Percentiles rank a stretch among this genome's conserved stretches.
Conservation (phyloP, 2,888 invertebrate species). For the Anthrax anthrax region DNA sequence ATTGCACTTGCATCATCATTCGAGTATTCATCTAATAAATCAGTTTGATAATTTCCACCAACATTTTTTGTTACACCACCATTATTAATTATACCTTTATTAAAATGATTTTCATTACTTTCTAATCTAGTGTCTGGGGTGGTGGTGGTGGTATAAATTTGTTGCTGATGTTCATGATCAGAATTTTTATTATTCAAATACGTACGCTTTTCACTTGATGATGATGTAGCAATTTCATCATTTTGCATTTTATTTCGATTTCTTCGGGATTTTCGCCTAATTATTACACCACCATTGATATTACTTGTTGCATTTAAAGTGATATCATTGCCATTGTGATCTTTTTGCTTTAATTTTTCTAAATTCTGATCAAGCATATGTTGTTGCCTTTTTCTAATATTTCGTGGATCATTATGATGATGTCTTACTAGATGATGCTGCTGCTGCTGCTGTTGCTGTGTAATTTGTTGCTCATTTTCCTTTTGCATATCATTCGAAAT, state of each 20-base stretch:
- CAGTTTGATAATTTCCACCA: background rate
- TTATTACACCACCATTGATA: background rate
- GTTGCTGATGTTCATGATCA: slow-evolving; percentile 9
- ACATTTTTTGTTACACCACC: background rate
- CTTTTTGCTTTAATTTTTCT: background rate
- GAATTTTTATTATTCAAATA: slow-evolving; percentile 12
- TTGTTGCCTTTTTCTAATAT: slow-evolving; percentile 25
- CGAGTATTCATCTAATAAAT: slow-evolving; percentile 15
- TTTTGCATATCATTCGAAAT: background rate
- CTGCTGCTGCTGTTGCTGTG: slow-evolving; percentile 16
- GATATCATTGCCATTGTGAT: background rate
- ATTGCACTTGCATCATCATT: slow-evolving; percentile 18
- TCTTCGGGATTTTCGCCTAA: slow-evolving; percentile 1
- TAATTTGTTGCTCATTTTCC: background rate
- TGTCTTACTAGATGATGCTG: slow-evolving; percentile 29
- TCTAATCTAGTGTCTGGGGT: background rate
- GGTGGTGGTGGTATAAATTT: background rate
- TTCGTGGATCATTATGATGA: slow-evolving; percentile 29
- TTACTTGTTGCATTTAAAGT: background rate
- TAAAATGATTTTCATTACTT: slow-evolving; percentile 10
- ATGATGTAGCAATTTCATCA: background rate
- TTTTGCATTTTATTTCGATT: background rate
- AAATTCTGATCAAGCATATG: slow-evolving; percentile 22
- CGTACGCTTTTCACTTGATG: slow-evolving; percentile 3
- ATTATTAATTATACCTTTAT: slow-evolving; percentile 6